Conservation (phyloP, 2,888 invertebrate species). For the Aleiodes testaceus region DNA sequence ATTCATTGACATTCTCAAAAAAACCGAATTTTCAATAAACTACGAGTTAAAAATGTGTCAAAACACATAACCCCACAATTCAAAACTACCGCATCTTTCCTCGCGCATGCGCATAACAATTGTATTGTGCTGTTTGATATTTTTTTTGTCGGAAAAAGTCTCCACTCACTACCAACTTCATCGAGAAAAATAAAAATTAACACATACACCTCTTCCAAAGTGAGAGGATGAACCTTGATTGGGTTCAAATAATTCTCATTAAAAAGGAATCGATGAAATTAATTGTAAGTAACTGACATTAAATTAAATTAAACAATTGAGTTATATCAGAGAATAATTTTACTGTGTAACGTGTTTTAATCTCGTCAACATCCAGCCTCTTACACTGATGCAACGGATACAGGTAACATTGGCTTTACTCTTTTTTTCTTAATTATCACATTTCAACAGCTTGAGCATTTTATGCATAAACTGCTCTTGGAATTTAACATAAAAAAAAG, state of each 20-base stretch:
- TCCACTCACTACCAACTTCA: constrained; percentile 21
- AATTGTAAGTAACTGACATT: background rate
- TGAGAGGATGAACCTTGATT: constrained; percentile 30
- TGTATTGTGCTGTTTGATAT: too few species aligned
- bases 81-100: too few species aligned
- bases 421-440: constrained; percentile 17
- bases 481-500: background rate
- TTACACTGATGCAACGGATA: constrained; percentile 5
- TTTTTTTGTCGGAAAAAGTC: background rate
- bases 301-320: background rate
- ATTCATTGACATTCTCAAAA: too few species aligned
- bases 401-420: constrained; percentile 27
- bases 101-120: too few species aligned
- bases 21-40: too few species aligned
- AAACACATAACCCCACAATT: too few species aligned
- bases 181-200: constrained; percentile 17
- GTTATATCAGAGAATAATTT: background rate
- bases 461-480: background rate
- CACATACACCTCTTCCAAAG: constrained; percentile 21
- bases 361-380: background rate
- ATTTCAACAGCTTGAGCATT: constrained; percentile 29
- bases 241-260: constrained; percentile 34
- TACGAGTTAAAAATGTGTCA: too few species aligned
- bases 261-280: constrained; percentile 34
- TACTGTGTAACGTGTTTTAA: background rate